Conservation (phyloP, 2,888 invertebrate species). For the Tridacna gigas region DNA sequence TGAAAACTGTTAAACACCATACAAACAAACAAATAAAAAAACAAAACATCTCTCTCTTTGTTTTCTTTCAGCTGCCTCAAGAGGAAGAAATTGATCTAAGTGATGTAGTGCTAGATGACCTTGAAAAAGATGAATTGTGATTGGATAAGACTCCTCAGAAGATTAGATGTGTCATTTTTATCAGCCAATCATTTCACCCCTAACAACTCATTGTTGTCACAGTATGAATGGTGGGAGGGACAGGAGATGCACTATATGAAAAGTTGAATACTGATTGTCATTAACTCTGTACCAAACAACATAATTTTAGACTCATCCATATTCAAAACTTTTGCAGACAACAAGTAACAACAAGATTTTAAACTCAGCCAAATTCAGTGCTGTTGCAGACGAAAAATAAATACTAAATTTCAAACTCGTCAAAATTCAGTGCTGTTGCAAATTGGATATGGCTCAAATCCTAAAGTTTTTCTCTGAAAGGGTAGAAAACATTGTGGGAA, state of each 20-base stretch:
- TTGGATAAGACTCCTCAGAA: slow-evolving; percentile 14
- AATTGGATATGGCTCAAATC: not conserved
- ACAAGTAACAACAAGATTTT: not conserved
- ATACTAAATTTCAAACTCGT: not conserved
- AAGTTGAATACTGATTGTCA: not conserved
- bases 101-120: slow-evolving; percentile 91
- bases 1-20: too few species aligned
- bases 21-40: too few species aligned
- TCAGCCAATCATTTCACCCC: slow-evolving; percentile 6
- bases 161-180: not conserved
- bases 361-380: not conserved
- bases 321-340: not conserved
- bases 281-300: not conserved
- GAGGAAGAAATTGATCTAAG: slow-evolving; percentile 96
- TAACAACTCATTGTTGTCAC: not conserved
- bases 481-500: not conserved
- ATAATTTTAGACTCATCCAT: not conserved
- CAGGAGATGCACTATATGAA: not conserved
- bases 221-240: not conserved
- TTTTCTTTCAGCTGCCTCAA: slow-evolving; percentile 71
- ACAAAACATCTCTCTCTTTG: not conserved
- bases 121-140: slow-evolving; percentile 73
- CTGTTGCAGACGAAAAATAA: not conserved
- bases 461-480: not conserved
- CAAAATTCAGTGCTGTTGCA: not conserved